phyloP scores from a whole-genome alignment of 2,888 invertebrate genomes.

The Anorthoa munda region DNA sequence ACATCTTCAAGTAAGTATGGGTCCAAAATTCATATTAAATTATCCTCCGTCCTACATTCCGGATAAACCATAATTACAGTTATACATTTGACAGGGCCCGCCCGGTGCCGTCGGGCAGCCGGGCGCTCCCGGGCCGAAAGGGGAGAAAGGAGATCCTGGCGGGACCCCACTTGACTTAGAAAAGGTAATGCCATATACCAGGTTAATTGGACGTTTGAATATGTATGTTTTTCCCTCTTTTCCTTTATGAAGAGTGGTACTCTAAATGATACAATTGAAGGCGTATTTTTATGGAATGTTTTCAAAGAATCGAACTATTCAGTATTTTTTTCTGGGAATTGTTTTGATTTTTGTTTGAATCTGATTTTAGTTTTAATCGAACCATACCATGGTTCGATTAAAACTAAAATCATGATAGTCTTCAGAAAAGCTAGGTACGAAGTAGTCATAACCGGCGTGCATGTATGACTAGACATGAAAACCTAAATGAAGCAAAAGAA shows the following conservation, averaged over 20 bases:
- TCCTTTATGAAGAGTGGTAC: slow-evolving; percentile 45
- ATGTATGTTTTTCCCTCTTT: slow-evolving; percentile 42
- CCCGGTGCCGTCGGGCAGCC: slow-evolving; percentile 93
- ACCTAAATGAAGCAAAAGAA: too few relatives aligned
- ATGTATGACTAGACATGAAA: too few relatives aligned
- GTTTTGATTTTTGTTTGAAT: neutral
- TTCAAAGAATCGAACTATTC: slow-evolving; percentile 27
- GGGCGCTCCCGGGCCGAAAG: slow-evolving; percentile 92
- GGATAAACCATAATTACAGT: slow-evolving; percentile 63
- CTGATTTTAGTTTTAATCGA: neutral
- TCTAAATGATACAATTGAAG: slow-evolving; percentile 17
- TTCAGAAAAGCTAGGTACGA: too few relatives aligned
- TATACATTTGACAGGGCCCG: slow-evolving; percentile 90
- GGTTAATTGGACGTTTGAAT: slow-evolving; percentile 72
- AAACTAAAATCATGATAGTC: too few relatives aligned
- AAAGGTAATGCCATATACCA: slow-evolving; percentile 79
- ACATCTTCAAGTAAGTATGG: slow-evolving; percentile 13
- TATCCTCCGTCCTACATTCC: slow-evolving; percentile 20
- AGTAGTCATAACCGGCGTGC: too few relatives aligned
- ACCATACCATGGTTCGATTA: neutral
- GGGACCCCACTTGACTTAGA: slow-evolving; percentile 81
- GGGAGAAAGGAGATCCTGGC: slow-evolving; percentile 93
- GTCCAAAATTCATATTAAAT: slow-evolving; percentile 13
- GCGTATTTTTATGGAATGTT: slow-evolving; percentile 3
- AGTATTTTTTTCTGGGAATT: slow-evolving; percentile 14